A percentile compares a stretch with the other conserved stretches of the same genome.
Evolutionary conservation across 2,797 vertebrate species (phyloP).

Genomic region (Columba guinea): DNA sequence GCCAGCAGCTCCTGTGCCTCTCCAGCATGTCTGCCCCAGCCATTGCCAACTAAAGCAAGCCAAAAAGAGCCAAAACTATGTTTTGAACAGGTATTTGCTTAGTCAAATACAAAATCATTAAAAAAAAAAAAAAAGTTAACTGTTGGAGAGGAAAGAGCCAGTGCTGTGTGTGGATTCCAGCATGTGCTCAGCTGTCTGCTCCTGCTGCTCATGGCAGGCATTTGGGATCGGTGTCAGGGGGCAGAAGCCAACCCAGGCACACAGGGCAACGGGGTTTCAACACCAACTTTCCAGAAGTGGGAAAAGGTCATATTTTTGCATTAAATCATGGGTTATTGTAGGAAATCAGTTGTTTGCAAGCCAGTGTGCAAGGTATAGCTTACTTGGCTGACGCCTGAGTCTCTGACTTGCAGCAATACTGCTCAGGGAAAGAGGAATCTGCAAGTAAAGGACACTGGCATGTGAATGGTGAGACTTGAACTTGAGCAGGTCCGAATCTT

Average conservation of each 20-base stretch:
- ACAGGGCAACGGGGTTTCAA: background rate
- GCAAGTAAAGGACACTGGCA: background rate
- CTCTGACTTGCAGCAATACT: background rate
- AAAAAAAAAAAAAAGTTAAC: background rate
- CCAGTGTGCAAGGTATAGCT: background rate
- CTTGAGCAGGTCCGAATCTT: background rate
- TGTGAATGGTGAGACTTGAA: background rate
- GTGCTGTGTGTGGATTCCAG: background rate
- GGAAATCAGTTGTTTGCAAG: background rate
- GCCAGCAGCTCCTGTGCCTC: background rate
- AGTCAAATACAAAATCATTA: background rate
- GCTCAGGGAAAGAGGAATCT: background rate
- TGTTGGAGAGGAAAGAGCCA: background rate
- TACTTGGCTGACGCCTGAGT: background rate
- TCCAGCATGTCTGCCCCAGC: accelerated
- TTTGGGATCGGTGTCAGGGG: background rate
- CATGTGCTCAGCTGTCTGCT: conserved; percentile 36
- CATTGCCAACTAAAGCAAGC: background rate
- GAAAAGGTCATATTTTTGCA: background rate
- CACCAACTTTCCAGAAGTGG: background rate
- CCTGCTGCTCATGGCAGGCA: background rate
- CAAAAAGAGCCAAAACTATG: background rate
- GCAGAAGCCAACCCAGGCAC: background rate
- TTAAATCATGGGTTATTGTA: background rate
- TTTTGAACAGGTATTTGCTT: background rate